Percentiles rank a stretch among this genome's conserved stretches.
Evolutionary conservation across 1,140 invertebrate species (phyloP).

Genomic region (Lutraria rhynchaena): DNA sequence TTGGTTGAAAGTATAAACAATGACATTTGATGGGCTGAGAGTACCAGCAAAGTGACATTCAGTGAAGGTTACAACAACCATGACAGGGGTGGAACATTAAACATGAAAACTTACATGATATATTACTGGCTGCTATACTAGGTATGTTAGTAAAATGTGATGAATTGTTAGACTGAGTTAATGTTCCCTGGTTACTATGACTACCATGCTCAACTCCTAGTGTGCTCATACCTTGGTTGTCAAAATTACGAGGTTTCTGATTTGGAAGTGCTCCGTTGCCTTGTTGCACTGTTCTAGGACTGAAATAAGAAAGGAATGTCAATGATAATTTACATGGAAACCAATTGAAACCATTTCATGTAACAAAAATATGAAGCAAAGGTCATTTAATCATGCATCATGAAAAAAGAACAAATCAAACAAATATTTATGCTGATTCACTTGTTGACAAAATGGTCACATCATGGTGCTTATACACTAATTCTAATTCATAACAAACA

Average conservation of each 20-base stretch:
- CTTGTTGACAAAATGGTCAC: too few relatives aligned
- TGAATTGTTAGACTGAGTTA: conserved; percentile 34
- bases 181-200: conserved; percentile 37
- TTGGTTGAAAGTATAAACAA: too few relatives aligned
- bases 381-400: too few relatives aligned
- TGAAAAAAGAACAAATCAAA: too few relatives aligned
- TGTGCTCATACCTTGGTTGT: conserved; percentile 71
- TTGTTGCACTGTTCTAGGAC: conserved; percentile 53
- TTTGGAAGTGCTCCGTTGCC: conserved; percentile 63
- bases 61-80: too few relatives aligned
- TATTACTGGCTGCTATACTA: conserved; percentile 32
- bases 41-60: too few relatives aligned
- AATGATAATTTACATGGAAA: neutral
- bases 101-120: conserved; percentile 54
- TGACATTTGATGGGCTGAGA: too few relatives aligned
- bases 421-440: too few relatives aligned
- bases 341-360: neutral
- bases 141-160: conserved; percentile 11
- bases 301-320: conserved; percentile 23
- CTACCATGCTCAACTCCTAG: conserved; percentile 48
- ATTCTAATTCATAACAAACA: too few relatives aligned
- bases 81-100: too few relatives aligned
- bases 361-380: neutral
- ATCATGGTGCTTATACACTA: too few relatives aligned
- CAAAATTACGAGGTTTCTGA: conserved; percentile 63